A percentile compares a stretch with the other conserved stretches of the same genome.
These are phyloP conservation scores for Crypturellus undulatus DNA, from an alignment of 2,113 vertebrate species.

Conservation along the genomic window DNA sequence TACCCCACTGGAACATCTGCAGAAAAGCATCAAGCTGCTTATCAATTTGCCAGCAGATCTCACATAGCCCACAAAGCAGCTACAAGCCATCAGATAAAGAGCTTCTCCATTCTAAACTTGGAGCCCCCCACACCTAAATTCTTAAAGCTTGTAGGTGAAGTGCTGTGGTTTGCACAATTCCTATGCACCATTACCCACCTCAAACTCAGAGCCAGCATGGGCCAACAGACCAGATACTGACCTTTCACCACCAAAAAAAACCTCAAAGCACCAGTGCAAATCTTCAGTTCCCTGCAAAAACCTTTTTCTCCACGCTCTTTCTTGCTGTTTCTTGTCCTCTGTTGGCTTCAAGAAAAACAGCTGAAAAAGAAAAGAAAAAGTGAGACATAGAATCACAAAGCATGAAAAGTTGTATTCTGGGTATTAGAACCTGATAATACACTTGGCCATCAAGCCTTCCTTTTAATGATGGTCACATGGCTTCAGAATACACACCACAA, in stretches of 20 bases:
- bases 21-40: neutral
- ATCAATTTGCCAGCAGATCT: neutral
- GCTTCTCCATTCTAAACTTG: too few species aligned
- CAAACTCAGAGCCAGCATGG: accelerated
- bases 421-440: neutral
- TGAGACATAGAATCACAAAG: neutral
- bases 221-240: neutral
- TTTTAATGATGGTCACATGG: neutral
- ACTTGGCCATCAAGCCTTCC: neutral
- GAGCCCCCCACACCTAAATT: neutral
- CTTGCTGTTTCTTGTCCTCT: neutral
- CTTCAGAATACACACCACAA: neutral
- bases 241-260: conserved; percentile 3
- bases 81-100: neutral
- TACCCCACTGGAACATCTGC: neutral
- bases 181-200: accelerated
- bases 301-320: neutral
- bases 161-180: neutral
- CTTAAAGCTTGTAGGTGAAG: neutral
- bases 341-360: neutral
- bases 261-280: neutral
- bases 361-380: neutral
- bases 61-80: neutral
- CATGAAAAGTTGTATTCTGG: neutral
- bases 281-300: neutral